Percentiles rank a stretch among this genome's conserved stretches.
These are phyloP conservation scores for Oryctes rhinoceros DNA, from an alignment of 1,140 invertebrate genomes.

Conservation along the genomic window DNA sequence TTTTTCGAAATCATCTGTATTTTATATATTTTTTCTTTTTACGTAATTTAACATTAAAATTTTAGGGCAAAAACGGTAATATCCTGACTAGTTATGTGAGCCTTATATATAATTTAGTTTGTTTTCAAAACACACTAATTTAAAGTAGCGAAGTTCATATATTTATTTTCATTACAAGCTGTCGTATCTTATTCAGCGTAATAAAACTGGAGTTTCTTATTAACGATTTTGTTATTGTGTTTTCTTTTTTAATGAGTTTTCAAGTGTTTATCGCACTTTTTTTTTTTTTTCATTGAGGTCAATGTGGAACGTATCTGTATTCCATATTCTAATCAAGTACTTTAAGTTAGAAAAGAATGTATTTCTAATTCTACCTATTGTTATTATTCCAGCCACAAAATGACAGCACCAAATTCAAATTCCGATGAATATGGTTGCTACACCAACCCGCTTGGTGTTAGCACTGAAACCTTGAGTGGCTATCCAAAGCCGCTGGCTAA, in stretches of 20 bases:
- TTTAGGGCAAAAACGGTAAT: too few species aligned
- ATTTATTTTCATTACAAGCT: too few species aligned
- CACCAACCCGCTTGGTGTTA: neutral
- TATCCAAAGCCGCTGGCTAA: neutral
- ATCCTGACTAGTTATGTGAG: too few species aligned
- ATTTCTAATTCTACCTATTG: neutral
- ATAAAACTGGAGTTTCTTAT: too few species aligned
- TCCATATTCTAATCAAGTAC: neutral
- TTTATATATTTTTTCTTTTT: too few species aligned
- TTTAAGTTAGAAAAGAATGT: neutral
- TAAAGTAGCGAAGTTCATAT: too few species aligned
- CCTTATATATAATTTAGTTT: too few species aligned
- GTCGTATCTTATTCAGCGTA: too few species aligned
- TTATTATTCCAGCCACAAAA: constrained; percentile 1
- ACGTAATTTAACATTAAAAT: too few species aligned
- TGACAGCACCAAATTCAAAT: neutral
- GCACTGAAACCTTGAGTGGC: neutral
- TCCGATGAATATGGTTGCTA: neutral
- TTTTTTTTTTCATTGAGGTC: constrained; percentile 9
- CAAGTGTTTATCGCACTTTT: constrained; percentile 9
- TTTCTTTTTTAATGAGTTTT: neutral
- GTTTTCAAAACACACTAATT: too few species aligned
- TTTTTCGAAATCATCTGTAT: too few species aligned
- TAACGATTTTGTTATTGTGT: neutral
- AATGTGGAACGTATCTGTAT: neutral